Base-by-base conservation (phyloP, 2,888 invertebrate genomes). In the Cheilosia pagana region DNA sequence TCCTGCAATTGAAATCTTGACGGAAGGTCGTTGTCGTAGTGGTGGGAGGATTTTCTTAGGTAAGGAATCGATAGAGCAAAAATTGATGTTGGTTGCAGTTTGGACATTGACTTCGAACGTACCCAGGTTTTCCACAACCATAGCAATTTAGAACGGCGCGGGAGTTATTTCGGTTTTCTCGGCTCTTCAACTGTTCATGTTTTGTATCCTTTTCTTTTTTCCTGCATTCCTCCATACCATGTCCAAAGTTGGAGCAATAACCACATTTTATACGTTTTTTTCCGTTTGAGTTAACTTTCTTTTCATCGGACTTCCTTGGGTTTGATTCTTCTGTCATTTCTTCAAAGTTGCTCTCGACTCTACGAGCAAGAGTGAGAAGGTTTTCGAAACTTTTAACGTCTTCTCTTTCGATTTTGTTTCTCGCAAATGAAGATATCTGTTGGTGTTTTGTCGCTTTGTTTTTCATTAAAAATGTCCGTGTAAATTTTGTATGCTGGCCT, bases 1-100 rank as follows among this genome's bases (percentile, higher is more conserved):
- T 2, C 78, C 79, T 23, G 53, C 57, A 35, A 86, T 48, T 48
- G 81, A 62, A 16, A 87, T 65, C 10, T 74, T 55, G 4, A 83
- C 82, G 0, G 75, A 74, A 3, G 83, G 87, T 12, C 86, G 70
- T 68, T 87, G 62, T n/a, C 83, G 43, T 41, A 68, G 45, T 57
- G 45, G 57, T 23, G 59, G 59, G 14, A 59, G 21, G 41, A 23
- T 7, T 23, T 59, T 59, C 31, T 41, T 59, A 2, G 39, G 39
- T 12, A 59, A 23, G 1, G 59, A 23, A 16, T 59, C 59, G 2
- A 59, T 21, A 12, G 59, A 59, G 39, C 59, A 41, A 41, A 41
- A 59, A 19, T n/a, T n/a, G n/a, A n/a, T n/a, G n/a, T n/a, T n/a
- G n/a, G n/a, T n/a, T n/a, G n/a, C n/a, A 55, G 31, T 55, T 55